A percentile compares a stretch with the other conserved stretches of the same genome.
phyloP scores from a whole-genome alignment of 2,888 invertebrate species.

The Leucoma salicis region DNA sequence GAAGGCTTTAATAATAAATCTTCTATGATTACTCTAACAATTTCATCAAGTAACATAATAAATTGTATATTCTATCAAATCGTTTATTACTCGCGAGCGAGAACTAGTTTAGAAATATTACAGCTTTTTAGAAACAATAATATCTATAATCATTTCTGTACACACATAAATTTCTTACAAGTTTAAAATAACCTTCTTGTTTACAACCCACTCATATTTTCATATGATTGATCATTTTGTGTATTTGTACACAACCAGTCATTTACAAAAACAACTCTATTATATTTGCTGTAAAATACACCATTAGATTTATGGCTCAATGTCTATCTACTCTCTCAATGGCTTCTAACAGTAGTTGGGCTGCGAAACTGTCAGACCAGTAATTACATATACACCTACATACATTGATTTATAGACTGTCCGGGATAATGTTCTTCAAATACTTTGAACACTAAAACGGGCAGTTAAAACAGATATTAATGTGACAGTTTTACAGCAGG shows the following conservation, averaged over 20 bases:
- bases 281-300: conserved; percentile 51
- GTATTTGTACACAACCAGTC: conserved; percentile 35
- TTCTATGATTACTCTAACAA: too few species aligned
- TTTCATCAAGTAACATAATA: too few species aligned
- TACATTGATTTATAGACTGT: conserved; percentile 14
- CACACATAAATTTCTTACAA: background rate
- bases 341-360: background rate
- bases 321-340: too few species aligned
- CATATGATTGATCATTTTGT: conserved; percentile 45
- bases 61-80: too few species aligned
- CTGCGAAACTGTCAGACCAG: conserved; percentile 1
- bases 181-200: conserved; percentile 14
- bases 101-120: background rate
- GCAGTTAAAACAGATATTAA: too few species aligned
- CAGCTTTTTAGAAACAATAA: background rate
- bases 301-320: conserved; percentile 48
- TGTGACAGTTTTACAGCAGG: too few species aligned
- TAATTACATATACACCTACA: conserved; percentile 14
- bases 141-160: background rate
- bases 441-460: too few species aligned
- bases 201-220: conserved; percentile 26
- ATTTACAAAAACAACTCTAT: conserved; percentile 51
- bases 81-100: too few species aligned
- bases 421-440: too few species aligned
- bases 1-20: too few species aligned